Evolutionary conservation across 2,797 vertebrate genomes (phyloP).

Genomic region (Sternarchorhynchus goeldii): DNA sequence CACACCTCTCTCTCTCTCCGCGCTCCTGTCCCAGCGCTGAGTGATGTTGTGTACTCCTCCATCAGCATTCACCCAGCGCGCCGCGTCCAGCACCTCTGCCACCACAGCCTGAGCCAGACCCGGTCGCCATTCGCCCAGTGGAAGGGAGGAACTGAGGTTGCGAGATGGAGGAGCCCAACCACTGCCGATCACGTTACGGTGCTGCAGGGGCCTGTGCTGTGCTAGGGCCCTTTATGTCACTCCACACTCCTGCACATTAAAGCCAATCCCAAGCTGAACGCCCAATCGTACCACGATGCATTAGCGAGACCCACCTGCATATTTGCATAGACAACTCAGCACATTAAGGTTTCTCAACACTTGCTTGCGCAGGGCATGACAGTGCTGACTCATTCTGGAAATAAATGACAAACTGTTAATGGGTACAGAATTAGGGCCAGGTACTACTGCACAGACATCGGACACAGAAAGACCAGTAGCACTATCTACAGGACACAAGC

Average conservation of each 20-base stretch:
- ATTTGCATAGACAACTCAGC: slow-evolving; percentile 56
- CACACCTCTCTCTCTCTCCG: slow-evolving; percentile 34
- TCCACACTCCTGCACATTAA: slow-evolving; percentile 35
- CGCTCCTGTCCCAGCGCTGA: slow-evolving; percentile 39
- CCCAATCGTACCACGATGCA: slow-evolving; percentile 59
- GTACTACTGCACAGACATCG: neutral
- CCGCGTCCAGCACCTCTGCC: slow-evolving; percentile 36
- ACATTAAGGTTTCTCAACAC: slow-evolving; percentile 63
- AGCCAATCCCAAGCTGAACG: slow-evolving; percentile 28
- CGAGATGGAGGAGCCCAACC: slow-evolving; percentile 34
- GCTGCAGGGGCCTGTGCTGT: slow-evolving; percentile 43
- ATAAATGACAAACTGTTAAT: slow-evolving; percentile 12
- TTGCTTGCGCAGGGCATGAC: slow-evolving; percentile 53
- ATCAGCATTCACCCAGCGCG: slow-evolving; percentile 50
- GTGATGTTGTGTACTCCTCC: slow-evolving; percentile 9
- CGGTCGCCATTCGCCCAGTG: no score
- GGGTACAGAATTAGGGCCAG: neutral
- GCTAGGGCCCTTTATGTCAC: slow-evolving; percentile 49
- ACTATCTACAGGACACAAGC: neutral
- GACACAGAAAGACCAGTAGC: neutral
- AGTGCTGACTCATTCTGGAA: slow-evolving; percentile 22
- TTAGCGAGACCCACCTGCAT: slow-evolving; percentile 48
- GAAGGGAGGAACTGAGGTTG: slow-evolving; percentile 40
- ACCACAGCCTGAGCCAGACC: neutral
- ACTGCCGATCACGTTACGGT: slow-evolving; percentile 68